phyloP scores from a whole-genome alignment of 2,113 vertebrate species.

The Hyaena hyaena region DNA sequence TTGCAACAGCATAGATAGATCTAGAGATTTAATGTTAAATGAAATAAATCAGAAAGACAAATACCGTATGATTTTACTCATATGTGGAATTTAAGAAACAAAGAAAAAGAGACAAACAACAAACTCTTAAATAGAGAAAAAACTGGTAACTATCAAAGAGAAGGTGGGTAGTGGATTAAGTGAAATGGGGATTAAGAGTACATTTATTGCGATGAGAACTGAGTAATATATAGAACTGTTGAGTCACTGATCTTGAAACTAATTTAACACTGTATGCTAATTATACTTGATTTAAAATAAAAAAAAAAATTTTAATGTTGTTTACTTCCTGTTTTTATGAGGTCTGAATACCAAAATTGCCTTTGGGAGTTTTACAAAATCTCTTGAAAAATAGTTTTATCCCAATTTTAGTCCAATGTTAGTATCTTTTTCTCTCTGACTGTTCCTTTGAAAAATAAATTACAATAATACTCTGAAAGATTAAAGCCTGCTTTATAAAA shows the following conservation, averaged over 20 bases:
- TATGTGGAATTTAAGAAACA: not conserved
- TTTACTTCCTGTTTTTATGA: not conserved
- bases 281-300: not conserved
- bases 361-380: not conserved
- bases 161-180: not conserved
- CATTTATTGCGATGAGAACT: not conserved
- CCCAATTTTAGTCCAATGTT: slow-evolving; percentile 7
- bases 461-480: not conserved
- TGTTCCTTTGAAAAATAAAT: not conserved
- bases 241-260: not conserved
- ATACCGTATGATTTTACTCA: not conserved
- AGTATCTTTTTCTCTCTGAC: not conserved
- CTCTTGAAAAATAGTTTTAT: not conserved
- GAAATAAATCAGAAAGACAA: not conserved
- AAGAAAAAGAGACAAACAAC: not conserved
- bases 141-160: not conserved
- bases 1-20: not conserved
- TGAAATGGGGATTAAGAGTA: not conserved
- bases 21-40: not conserved
- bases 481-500: not conserved
- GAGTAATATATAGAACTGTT: not conserved
- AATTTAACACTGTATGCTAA: not conserved
- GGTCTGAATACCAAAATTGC: not conserved
- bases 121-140: not conserved
- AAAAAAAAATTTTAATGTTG: not conserved